A percentile compares a stretch with the other conserved stretches of the same genome.
These are phyloP conservation scores for Chloroceryle aenea DNA, from an alignment of 2,113 vertebrate species.

Conservation along the genomic window DNA sequence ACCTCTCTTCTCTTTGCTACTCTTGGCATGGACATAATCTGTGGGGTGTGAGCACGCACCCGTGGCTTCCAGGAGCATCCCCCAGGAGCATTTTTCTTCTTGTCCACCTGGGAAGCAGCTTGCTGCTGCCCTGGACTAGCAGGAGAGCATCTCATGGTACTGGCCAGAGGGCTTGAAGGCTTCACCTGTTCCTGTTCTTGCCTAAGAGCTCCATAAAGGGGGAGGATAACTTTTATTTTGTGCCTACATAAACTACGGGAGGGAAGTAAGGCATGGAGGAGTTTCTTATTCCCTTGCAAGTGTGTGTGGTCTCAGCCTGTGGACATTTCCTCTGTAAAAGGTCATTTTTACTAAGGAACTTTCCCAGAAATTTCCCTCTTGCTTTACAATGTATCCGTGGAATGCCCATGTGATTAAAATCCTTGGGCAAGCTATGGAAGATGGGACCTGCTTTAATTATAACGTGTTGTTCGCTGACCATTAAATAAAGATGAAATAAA, in stretches of 20 bases:
- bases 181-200: background rate
- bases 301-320: background rate
- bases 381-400: background rate
- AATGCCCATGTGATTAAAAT: background rate
- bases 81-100: background rate
- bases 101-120: background rate
- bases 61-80: background rate
- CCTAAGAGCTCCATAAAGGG: background rate
- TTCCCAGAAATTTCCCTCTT: background rate
- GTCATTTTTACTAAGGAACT: background rate
- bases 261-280: background rate
- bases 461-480: slow-evolving; percentile 25
- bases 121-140: background rate
- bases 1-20: background rate
- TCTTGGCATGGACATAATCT: background rate
- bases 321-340: background rate
- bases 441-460: slow-evolving; percentile 20
- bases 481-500: slow-evolving; percentile 65
- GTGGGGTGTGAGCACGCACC: background rate
- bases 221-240: background rate
- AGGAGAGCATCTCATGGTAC: background rate
- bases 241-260: background rate
- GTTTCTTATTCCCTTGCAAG: background rate
- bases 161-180: background rate
- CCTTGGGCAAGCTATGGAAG: background rate